These are phyloP conservation scores for Dryoscopus gambensis DNA, from an alignment of 2,113 vertebrate species.

Conservation along the genomic window DNA sequence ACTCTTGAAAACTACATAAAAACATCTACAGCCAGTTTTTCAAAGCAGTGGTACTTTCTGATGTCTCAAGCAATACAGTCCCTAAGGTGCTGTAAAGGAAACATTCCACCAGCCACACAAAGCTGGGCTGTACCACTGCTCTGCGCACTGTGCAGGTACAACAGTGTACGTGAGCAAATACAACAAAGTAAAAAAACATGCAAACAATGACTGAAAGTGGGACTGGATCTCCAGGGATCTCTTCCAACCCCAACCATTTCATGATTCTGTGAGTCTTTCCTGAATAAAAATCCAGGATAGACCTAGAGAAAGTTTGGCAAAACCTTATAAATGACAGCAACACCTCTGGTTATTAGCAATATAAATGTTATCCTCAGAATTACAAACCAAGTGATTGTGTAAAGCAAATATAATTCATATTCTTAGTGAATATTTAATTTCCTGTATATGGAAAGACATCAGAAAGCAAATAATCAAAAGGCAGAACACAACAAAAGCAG, in stretches of 20 bases:
- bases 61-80: not conserved
- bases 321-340: not conserved
- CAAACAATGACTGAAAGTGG: not conserved
- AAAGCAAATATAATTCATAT: not conserved
- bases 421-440: conserved; percentile 25
- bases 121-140: not conserved
- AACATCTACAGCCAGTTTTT: not conserved
- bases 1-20: not conserved
- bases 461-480: not conserved
- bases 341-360: not conserved
- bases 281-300: not conserved
- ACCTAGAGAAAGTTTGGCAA: not conserved
- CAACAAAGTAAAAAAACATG: not conserved
- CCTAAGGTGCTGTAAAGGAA: not conserved
- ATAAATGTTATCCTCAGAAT: not conserved
- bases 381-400: not conserved
- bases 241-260: not conserved
- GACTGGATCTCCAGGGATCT: not conserved
- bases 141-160: not conserved
- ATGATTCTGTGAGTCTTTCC: not conserved
- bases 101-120: not conserved
- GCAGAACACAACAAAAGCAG: not conserved
- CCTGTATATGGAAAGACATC: not conserved
- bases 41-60: not conserved
- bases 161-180: not conserved